A percentile compares a stretch with the other conserved stretches of the same genome.
Conservation (phyloP, 2,888 invertebrate genomes). For the Diadromus collaris region DNA sequence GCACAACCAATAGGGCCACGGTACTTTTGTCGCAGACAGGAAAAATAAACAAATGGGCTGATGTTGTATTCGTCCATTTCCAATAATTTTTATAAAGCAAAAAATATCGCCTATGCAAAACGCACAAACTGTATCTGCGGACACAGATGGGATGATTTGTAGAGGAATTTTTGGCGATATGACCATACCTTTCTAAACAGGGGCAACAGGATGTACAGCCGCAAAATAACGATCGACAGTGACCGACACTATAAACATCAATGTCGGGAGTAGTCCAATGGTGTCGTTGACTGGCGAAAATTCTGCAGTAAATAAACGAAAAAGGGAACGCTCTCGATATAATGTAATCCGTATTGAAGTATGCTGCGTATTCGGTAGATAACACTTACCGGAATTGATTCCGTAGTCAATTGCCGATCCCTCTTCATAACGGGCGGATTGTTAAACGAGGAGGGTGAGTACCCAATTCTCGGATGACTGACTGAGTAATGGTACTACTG, state of each 20-base stretch:
- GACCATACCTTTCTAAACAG: neutral
- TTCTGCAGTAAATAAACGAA: no score
- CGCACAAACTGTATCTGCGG: neutral
- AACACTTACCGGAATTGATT: slow-evolving; percentile 23
- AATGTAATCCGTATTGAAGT: slow-evolving; percentile 4
- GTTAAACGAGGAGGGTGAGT: slow-evolving; percentile 30
- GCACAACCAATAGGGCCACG: neutral
- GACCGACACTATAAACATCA: neutral
- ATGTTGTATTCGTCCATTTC: neutral
- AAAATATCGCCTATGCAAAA: neutral
- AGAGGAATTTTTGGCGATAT: neutral
- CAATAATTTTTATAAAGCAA: neutral
- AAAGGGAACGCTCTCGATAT: neutral
- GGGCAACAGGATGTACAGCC: neutral
- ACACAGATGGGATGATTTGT: neutral
- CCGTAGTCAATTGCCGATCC: slow-evolving; percentile 34
- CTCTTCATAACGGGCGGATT: slow-evolving; percentile 5
- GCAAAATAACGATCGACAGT: neutral
- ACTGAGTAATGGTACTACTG: neutral
- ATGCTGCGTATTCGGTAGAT: neutral
- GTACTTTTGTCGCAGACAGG: neutral
- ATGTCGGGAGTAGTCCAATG: neutral
- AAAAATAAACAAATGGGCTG: slow-evolving; percentile 4
- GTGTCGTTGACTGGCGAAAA: neutral
- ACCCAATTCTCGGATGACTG: slow-evolving; percentile 27